Evolutionary conservation across 1,140 invertebrate genomes (phyloP).

Genomic region (Drosophila aff.): DNA sequence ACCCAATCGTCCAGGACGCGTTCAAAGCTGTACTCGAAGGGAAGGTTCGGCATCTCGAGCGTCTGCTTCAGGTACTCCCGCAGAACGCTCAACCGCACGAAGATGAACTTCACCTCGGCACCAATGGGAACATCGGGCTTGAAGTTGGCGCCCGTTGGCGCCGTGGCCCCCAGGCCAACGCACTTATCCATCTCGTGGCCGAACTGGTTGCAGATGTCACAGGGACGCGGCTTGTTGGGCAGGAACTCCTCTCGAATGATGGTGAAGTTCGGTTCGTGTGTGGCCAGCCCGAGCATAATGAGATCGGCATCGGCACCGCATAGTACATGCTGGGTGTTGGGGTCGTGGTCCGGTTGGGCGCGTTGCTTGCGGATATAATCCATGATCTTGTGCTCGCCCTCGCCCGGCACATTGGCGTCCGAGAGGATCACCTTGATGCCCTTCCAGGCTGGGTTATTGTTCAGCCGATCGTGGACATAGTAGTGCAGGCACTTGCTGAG

Average conservation of each 20-base stretch:
- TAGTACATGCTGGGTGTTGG: conserved; percentile 98
- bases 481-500: conserved; percentile 97
- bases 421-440: conserved; percentile 98
- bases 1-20: conserved; percentile 99
- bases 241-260: conserved; percentile 99
- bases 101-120: conserved; percentile 93
- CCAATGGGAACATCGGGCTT: conserved; percentile 86
- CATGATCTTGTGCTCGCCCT: conserved; percentile 99
- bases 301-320: conserved; percentile 99
- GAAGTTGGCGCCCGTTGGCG: conserved; percentile 47
- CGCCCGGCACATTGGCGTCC: conserved; percentile 99
- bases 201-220: conserved; percentile 98
- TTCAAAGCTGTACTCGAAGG: conserved; percentile 95
- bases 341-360: conserved; percentile 98
- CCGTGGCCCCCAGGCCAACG: conserved; percentile 88
- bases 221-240: conserved; percentile 97
- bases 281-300: conserved; percentile 99
- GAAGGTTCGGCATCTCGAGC: conserved; percentile 96
- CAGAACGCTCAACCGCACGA: conserved; percentile 96
- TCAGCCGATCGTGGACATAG: conserved; percentile 97
- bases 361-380: conserved; percentile 98
- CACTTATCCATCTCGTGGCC: conserved; percentile 99
- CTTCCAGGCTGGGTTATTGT: conserved; percentile 98
- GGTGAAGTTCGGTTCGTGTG: conserved; percentile 99
- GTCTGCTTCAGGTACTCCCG: conserved; percentile 98